These are phyloP conservation scores for Yponomeuta sedellus DNA, from an alignment of 2,888 invertebrate species.

Conservation along the genomic window DNA sequence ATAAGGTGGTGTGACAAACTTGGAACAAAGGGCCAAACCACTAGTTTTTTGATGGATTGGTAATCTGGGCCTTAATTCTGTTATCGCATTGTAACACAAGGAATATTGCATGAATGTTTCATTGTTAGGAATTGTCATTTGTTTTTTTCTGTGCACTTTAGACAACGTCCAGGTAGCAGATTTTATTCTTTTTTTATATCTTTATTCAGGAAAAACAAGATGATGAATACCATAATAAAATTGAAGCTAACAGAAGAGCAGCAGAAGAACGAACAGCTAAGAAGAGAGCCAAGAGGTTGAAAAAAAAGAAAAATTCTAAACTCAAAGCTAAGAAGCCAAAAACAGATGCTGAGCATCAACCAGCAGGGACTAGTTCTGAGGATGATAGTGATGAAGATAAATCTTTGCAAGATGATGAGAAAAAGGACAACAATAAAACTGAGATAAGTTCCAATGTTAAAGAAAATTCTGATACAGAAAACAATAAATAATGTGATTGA, in stretches of 20 bases:
- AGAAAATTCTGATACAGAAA: neutral
- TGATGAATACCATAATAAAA: conserved; percentile 86
- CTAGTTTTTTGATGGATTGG: no score
- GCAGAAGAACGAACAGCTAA: conserved; percentile 92
- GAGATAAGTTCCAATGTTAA: neutral
- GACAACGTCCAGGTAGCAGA: no score
- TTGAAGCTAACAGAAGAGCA: conserved; percentile 83
- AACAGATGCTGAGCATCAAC: conserved; percentile 34
- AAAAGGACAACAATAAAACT: conserved; percentile 14
- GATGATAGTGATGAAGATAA: conserved; percentile 36
- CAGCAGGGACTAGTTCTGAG: conserved; percentile 47
- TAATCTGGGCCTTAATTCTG: no score
- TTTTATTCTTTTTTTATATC: no score
- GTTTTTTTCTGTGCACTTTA: no score
- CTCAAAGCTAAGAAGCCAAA: conserved; percentile 60
- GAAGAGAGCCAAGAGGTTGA: conserved; percentile 91
- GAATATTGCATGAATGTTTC: no score
- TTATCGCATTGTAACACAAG: no score
- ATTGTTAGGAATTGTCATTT: no score
- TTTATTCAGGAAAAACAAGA: conserved; percentile 84
- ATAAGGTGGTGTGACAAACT: no score
- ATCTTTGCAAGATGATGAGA: conserved; percentile 25
- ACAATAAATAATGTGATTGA: neutral
- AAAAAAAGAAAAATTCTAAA: conserved; percentile 79
- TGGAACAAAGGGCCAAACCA: no score